Evolutionary conservation across 1,140 invertebrate species (phyloP).

Genomic region (Glomeris maerens): DNA sequence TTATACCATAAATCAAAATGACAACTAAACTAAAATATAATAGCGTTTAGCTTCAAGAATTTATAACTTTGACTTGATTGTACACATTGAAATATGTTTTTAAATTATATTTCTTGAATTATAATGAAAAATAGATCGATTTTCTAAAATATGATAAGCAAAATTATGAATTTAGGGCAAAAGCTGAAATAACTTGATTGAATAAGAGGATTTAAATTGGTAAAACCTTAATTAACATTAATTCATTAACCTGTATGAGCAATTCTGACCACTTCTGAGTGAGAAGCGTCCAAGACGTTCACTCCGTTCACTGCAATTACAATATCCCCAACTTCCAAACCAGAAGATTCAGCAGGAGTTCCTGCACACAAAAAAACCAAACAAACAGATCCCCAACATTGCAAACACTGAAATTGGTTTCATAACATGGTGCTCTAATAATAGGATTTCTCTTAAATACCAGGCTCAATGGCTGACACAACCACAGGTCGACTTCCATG

Average conservation of each 20-base stretch:
- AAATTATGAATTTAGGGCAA: background rate
- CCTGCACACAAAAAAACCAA: conserved; percentile 21
- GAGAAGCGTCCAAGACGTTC: conserved; percentile 76
- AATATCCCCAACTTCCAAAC: conserved; percentile 84
- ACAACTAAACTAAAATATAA: too few relatives aligned
- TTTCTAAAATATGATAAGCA: background rate
- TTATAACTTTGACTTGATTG: too few relatives aligned
- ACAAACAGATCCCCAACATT: too few relatives aligned
- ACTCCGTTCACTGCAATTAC: conserved; percentile 80
- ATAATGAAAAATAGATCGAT: too few relatives aligned
- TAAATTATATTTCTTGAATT: too few relatives aligned
- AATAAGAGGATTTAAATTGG: background rate
- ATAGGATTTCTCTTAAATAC: conserved; percentile 36
- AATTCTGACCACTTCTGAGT: conserved; percentile 87
- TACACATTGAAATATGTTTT: too few relatives aligned
- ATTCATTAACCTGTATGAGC: conserved; percentile 61
- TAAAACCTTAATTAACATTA: too few relatives aligned
- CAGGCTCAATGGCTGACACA: conserved; percentile 82
- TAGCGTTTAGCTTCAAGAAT: too few relatives aligned
- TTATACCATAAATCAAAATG: too few relatives aligned
- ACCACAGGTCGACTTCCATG: conserved; percentile 89
- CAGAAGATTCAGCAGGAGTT: conserved; percentile 68
- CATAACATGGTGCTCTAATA: too few relatives aligned
- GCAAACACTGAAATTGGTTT: too few relatives aligned
- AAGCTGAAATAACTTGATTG: background rate